Evolutionary conservation across 2,888 invertebrate species (phyloP).

Genomic region (Synanthedon myopaeformis): DNA sequence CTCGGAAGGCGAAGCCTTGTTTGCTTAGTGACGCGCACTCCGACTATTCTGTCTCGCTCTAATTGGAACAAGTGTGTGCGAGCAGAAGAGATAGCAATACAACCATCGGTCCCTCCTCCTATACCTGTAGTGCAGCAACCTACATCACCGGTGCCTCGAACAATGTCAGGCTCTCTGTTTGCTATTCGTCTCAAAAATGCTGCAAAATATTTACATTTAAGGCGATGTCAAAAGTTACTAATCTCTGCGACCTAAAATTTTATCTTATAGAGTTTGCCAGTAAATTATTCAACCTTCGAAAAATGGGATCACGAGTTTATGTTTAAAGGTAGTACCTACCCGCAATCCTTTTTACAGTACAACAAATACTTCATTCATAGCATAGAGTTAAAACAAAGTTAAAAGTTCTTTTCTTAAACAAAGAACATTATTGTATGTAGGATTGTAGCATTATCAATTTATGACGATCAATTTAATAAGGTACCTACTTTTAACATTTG

Average conservation of each 20-base stretch:
- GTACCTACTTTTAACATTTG: neutral
- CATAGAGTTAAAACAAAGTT: too few relatives aligned
- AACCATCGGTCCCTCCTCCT: slow-evolving; percentile 16
- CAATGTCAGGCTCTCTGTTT: slow-evolving; percentile 53
- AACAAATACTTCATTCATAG: too few relatives aligned
- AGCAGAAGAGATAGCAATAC: slow-evolving; percentile 26
- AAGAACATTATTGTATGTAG: too few relatives aligned
- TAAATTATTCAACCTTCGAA: neutral
- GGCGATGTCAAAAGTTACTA: slow-evolving; percentile 1
- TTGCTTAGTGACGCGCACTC: slow-evolving; percentile 55
- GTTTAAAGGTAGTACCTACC: too few relatives aligned
- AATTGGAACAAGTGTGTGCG: slow-evolving; percentile 1
- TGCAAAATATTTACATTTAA: slow-evolving; percentile 34
- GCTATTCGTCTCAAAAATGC: slow-evolving; percentile 40
- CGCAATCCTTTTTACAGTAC: too few relatives aligned
- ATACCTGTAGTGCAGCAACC: slow-evolving; percentile 64
- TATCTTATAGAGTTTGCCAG: neutral
- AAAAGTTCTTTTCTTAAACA: too few relatives aligned
- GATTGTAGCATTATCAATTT: too few relatives aligned
- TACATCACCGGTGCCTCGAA: slow-evolving; percentile 56
- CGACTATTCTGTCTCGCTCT: slow-evolving; percentile 30
- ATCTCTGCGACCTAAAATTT: slow-evolving; percentile 1
- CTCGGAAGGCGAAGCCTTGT: slow-evolving; percentile 65
- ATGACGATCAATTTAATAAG: neutral
- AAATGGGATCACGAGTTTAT: neutral